A percentile compares a stretch with the other conserved stretches of the same genome.
These are phyloP conservation scores for Sebastes diaconus DNA, from an alignment of 2,797 vertebrate species.

Conservation along the genomic window DNA sequence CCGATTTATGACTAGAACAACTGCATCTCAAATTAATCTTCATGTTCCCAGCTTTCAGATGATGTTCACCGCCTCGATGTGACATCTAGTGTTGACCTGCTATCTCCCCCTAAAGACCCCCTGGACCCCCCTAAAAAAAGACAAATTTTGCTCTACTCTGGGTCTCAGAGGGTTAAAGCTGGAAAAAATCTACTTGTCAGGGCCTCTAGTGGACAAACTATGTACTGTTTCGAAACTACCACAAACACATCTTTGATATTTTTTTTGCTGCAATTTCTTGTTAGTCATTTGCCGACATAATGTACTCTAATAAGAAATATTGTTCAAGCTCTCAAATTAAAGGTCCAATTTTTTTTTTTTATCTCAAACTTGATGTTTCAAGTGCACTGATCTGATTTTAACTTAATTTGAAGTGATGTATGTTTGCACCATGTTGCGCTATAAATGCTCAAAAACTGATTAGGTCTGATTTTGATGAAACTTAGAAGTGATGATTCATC, in stretches of 20 bases:
- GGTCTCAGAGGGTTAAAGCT: too few species aligned
- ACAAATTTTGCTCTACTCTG: too few species aligned
- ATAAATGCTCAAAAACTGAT: background rate
- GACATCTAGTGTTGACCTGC: too few species aligned
- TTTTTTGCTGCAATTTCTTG: background rate
- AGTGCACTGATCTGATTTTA: background rate
- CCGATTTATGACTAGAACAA: too few species aligned
- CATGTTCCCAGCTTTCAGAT: too few species aligned
- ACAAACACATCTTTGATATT: too few species aligned
- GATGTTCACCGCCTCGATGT: too few species aligned
- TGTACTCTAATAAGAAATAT: background rate
- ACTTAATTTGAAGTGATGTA: background rate
- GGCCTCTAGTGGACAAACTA: background rate
- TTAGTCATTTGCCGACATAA: background rate
- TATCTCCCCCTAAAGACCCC: too few species aligned
- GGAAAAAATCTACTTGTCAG: background rate
- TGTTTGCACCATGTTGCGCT: background rate
- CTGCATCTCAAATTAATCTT: too few species aligned
- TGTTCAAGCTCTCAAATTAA: background rate
- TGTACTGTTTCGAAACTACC: background rate
- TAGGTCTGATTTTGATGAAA: background rate
- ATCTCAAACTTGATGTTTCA: background rate
- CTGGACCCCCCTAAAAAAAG: too few species aligned
- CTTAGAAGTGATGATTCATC: background rate
- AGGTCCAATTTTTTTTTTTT: background rate